Percentiles rank a stretch among this genome's conserved stretches.
These are phyloP conservation scores for Lochmaea capreae DNA, from an alignment of 2,888 invertebrate species.

Conservation along the genomic window DNA sequence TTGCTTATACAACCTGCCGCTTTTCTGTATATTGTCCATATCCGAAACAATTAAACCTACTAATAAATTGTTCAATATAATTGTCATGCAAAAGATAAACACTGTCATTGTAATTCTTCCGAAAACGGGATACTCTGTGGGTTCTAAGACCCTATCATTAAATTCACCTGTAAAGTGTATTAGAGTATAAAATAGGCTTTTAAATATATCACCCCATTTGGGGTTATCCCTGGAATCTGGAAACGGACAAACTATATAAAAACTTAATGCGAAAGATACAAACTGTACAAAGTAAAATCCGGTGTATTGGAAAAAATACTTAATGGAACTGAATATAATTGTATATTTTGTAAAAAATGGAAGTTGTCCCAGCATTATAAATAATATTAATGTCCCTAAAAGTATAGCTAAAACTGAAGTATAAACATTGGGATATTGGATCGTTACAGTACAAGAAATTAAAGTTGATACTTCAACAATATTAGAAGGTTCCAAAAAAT, in stretches of 20 bases:
- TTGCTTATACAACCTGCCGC: conserved; percentile 48
- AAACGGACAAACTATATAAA: conserved; percentile 50
- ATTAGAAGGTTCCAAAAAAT: conserved; percentile 48
- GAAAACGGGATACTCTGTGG: conserved; percentile 47
- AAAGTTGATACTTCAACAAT: conserved; percentile 45
- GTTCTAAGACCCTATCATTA: conserved; percentile 47
- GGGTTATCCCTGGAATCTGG: conserved; percentile 4
- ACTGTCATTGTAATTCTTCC: conserved; percentile 49
- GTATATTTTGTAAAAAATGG: conserved; percentile 52
- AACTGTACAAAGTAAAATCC: conserved; percentile 53
- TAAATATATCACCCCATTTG: conserved; percentile 35
- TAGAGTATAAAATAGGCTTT: conserved; percentile 50
- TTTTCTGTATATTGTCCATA: conserved; percentile 51
- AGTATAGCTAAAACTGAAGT: conserved; percentile 47
- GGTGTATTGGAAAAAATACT: conserved; percentile 52
- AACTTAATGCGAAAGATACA: conserved; percentile 52
- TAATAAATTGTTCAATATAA: conserved; percentile 53
- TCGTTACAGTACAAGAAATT: conserved; percentile 35
- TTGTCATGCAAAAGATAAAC: conserved; percentile 54
- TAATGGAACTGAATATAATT: conserved; percentile 51
- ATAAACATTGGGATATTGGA: conserved; percentile 41
- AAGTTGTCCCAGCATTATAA: conserved; percentile 48
- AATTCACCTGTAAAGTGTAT: conserved; percentile 53
- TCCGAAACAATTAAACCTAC: conserved; percentile 54
- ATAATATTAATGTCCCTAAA: conserved; percentile 46